phyloP scores from a whole-genome alignment of 2,797 vertebrate species.

The Falco peregrinus region DNA sequence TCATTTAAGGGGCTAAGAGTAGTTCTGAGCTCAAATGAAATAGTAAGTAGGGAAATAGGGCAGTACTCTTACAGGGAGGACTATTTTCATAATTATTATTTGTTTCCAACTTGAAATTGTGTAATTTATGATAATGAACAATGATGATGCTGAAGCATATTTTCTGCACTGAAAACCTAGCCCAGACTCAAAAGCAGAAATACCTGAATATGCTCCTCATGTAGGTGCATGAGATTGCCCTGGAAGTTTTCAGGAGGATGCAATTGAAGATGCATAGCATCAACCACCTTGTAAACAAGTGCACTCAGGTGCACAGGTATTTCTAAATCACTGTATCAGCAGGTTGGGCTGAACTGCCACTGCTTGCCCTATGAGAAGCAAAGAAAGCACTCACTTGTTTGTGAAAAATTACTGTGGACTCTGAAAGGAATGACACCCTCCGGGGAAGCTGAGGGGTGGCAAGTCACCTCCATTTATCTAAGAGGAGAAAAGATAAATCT shows the following conservation, averaged over 20 bases:
- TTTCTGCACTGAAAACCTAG: neutral
- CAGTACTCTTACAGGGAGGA: neutral
- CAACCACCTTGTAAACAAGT: neutral
- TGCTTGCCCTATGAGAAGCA: neutral
- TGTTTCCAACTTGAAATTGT: neutral
- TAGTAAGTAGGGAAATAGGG: neutral
- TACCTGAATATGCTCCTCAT: neutral
- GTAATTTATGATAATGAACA: neutral
- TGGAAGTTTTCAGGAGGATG: neutral
- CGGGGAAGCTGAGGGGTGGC: neutral
- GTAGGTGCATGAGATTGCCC: neutral
- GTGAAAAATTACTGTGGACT: neutral
- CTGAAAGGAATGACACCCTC: neutral
- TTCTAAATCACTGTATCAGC: neutral
- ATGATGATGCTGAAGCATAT: neutral
- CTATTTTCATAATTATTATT: neutral
- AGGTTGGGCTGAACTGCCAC: neutral
- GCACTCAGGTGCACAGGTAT: neutral
- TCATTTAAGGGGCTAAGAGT: neutral
- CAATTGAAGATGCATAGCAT: neutral
- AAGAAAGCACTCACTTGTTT: neutral
- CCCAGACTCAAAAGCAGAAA: neutral
- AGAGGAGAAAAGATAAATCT: neutral
- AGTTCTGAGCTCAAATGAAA: neutral
- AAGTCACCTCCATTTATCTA: neutral